Conservation (phyloP, 2,797 vertebrate species). For the Dryobates pubescens region DNA sequence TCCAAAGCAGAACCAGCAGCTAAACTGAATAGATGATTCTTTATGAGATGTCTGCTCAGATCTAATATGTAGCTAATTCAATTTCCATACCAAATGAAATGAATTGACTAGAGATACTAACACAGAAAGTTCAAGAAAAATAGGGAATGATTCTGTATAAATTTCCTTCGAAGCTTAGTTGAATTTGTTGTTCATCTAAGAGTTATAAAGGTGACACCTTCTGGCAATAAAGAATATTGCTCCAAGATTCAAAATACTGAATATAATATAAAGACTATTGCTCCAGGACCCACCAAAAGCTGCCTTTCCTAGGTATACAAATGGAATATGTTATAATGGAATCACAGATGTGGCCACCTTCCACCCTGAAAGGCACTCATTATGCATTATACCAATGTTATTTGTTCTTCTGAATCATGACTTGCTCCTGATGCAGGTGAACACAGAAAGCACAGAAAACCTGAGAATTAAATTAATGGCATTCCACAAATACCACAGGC, state of each 20-base stretch:
- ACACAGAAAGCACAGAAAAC: background rate
- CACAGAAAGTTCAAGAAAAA: background rate
- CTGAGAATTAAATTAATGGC: background rate
- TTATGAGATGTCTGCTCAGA: background rate
- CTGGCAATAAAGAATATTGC: constrained; percentile 46
- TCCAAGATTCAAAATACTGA: background rate
- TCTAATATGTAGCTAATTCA: background rate
- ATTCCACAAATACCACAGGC: background rate
- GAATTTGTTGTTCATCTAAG: background rate
- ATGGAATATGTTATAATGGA: background rate
- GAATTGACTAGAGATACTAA: background rate
- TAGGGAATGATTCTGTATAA: background rate
- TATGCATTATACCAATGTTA: background rate
- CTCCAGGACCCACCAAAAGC: background rate
- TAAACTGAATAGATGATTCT: background rate
- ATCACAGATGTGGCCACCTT: background rate
- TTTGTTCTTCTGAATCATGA: background rate
- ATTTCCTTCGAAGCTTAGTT: background rate
- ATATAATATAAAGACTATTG: background rate
- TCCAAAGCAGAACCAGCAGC: background rate
- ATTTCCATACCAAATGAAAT: background rate
- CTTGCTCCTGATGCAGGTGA: background rate
- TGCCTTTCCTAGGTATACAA: background rate
- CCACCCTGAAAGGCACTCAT: background rate
- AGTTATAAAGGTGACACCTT: constrained; percentile 58